A percentile compares a stretch with the other conserved stretches of the same genome.
Conservation (phyloP, 2,113 vertebrate species). For the Lagopus leucura region DNA sequence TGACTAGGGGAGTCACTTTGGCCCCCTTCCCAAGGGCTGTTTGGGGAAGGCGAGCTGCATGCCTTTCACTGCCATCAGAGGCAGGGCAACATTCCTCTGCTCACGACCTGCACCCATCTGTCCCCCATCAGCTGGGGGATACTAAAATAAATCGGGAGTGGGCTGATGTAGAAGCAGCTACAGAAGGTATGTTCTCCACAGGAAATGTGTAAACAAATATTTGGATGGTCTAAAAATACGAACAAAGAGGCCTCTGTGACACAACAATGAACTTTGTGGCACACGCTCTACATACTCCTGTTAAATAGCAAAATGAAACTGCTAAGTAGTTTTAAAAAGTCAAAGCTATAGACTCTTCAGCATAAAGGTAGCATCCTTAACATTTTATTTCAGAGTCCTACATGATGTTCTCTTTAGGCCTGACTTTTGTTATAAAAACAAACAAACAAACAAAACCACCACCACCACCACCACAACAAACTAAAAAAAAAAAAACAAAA, state of each 20-base stretch:
- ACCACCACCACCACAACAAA: too few relatives aligned
- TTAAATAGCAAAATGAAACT: not conserved
- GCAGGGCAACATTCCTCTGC: slow-evolving; percentile 66
- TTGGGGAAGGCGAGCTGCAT: not conserved
- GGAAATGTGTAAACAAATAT: slow-evolving; percentile 65
- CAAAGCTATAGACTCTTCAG: not conserved
- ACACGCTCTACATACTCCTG: not conserved
- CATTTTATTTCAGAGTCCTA: not conserved
- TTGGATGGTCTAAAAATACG: slow-evolving; percentile 37
- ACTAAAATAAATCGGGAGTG: slow-evolving; percentile 60
- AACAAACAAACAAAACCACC: not conserved
- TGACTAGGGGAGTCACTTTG: not conserved
- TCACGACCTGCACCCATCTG: slow-evolving; percentile 55
- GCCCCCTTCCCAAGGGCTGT: not conserved
- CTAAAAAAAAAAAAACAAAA: not conserved
- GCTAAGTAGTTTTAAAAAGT: not conserved
- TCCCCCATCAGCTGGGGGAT: slow-evolving; percentile 56
- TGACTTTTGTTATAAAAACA: not conserved
- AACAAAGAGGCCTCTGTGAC: not conserved
- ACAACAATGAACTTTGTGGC: not conserved
- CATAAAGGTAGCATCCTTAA: not conserved
- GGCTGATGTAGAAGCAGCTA: slow-evolving; percentile 31
- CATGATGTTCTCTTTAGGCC: not conserved
- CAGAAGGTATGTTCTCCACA: slow-evolving; percentile 30
- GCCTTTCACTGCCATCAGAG: slow-evolving; percentile 12